phyloP scores from a whole-genome alignment of 2,113 vertebrate genomes.

The Chlorocebus sabaeus region DNA sequence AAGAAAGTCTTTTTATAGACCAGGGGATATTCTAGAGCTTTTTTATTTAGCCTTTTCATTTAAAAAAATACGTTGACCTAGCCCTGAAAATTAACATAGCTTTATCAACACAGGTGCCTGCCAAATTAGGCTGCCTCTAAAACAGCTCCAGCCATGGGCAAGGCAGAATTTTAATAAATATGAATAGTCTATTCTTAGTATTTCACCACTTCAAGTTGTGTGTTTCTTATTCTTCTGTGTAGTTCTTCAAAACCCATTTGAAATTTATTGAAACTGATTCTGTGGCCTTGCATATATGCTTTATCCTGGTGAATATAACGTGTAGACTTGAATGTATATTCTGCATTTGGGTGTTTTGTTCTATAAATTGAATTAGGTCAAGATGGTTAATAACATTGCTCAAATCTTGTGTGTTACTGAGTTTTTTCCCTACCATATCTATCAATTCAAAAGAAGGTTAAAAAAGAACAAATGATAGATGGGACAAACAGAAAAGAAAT shows the following conservation, averaged over 20 bases:
- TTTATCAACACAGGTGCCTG: slow-evolving; percentile 34
- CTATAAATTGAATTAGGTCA: not conserved
- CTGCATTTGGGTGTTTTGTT: not conserved
- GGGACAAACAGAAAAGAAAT: not conserved
- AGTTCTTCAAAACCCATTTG: not conserved
- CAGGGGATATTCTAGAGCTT: not conserved
- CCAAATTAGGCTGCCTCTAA: not conserved
- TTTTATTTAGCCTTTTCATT: slow-evolving; percentile 44
- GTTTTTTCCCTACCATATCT: not conserved
- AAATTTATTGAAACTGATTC: not conserved
- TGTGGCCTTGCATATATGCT: not conserved
- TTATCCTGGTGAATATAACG: not conserved
- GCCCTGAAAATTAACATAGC: not conserved
- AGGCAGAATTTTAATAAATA: not conserved
- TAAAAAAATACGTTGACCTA: slow-evolving; percentile 13
- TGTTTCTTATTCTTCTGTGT: not conserved
- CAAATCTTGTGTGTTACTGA: not conserved
- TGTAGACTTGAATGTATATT: not conserved
- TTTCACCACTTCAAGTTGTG: not conserved
- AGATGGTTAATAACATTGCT: not conserved
- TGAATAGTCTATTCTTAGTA: not conserved
- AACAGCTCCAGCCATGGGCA: not conserved
- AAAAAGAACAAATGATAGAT: not conserved
- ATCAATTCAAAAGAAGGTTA: not conserved
- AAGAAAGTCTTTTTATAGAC: not conserved